Evolutionary conservation across 2,888 invertebrate genomes (phyloP).

Genomic region (Tinea pellionella): DNA sequence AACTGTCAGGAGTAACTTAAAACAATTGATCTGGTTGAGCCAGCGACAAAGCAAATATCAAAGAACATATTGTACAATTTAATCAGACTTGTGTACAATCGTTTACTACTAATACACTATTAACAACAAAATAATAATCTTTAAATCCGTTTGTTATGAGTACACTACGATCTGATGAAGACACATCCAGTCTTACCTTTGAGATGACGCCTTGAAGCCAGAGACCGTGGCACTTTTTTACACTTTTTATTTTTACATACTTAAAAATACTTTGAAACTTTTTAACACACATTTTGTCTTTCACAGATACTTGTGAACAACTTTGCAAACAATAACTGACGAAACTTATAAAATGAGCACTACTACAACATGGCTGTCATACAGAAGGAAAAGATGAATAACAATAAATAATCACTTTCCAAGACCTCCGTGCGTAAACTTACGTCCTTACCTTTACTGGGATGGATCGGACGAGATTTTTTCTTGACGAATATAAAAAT

Average conservation of each 20-base stretch:
- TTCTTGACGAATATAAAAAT: conserved; percentile 54
- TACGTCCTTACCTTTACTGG: conserved; percentile 68
- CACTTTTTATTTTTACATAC: conserved; percentile 61
- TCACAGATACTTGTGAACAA: conserved; percentile 66
- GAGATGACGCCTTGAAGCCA: conserved; percentile 63
- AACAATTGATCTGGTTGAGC: too few species aligned
- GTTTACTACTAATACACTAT: too few species aligned
- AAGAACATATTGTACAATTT: too few species aligned
- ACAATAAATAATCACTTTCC: conserved; percentile 63
- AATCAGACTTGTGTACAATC: too few species aligned
- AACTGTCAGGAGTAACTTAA: not conserved
- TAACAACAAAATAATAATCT: too few species aligned
- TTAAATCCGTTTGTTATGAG: conserved; percentile 4
- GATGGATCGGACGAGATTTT: conserved; percentile 57
- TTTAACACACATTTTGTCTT: conserved; percentile 63
- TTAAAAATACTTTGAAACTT: conserved; percentile 46
- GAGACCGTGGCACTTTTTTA: conserved; percentile 65
- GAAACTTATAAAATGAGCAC: conserved; percentile 67
- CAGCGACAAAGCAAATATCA: too few species aligned
- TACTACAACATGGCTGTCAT: conserved; percentile 67
- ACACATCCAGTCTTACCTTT: conserved; percentile 70
- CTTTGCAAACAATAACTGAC: conserved; percentile 57
- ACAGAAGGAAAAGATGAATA: conserved; percentile 64
- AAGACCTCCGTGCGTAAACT: conserved; percentile 61
- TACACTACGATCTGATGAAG: conserved; percentile 60